Evolutionary conservation across 2,113 vertebrate genomes (phyloP).

Genomic region (Semicossyphus pulcher): DNA sequence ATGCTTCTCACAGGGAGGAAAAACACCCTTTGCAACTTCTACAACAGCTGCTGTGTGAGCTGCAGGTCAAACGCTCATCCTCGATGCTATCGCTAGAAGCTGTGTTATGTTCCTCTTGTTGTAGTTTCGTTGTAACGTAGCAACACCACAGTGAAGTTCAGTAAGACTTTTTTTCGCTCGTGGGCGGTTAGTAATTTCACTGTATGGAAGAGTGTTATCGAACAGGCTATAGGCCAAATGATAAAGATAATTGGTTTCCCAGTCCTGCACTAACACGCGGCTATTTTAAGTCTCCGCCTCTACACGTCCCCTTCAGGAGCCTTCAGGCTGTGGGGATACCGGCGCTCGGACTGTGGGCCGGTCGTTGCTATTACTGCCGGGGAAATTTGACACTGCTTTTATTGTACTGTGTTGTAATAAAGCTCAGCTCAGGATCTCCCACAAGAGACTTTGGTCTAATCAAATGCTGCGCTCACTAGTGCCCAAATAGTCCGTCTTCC

Average conservation of each 20-base stretch:
- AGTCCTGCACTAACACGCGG: conserved; percentile 42
- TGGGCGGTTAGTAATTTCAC: conserved; percentile 68
- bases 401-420: conserved; percentile 54
- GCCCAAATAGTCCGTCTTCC: conserved; percentile 26
- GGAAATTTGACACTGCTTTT: conserved; percentile 66
- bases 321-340: conserved; percentile 58
- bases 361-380: conserved; percentile 64
- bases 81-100: conserved; percentile 27
- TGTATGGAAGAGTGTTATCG: conserved; percentile 69
- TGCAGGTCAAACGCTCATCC: conserved; percentile 53
- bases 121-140: conserved; percentile 60
- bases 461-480: conserved; percentile 51
- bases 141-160: conserved; percentile 56
- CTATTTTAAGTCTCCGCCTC: conserved; percentile 58
- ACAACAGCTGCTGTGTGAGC: conserved; percentile 51
- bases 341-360: conserved; percentile 51
- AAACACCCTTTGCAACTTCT: conserved; percentile 32
- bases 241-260: conserved; percentile 76
- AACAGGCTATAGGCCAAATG: conserved; percentile 73
- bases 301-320: conserved; percentile 57
- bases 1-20: background rate
- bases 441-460: conserved; percentile 58
- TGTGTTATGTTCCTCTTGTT: conserved; percentile 48
- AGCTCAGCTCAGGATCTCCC: conserved; percentile 57
- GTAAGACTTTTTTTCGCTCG: conserved; percentile 49